Conservation (phyloP, 2,113 vertebrate species). For the Probosciger aterrimus region DNA sequence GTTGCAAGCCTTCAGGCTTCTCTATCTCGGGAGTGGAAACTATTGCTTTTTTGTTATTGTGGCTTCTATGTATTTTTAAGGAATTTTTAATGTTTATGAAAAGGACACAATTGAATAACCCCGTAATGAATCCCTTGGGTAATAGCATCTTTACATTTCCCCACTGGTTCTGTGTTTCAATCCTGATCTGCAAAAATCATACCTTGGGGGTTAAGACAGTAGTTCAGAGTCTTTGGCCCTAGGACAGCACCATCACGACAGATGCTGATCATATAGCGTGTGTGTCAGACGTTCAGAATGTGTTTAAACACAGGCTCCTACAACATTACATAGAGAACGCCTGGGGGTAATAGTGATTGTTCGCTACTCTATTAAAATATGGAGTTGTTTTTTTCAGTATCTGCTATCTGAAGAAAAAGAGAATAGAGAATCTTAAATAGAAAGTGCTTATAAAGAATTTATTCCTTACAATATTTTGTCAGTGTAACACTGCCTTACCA, state of each 20-base stretch:
- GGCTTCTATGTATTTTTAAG: not conserved
- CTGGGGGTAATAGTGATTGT: not conserved
- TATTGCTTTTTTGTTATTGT: not conserved
- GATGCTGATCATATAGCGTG: not conserved
- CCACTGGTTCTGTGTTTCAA: not conserved
- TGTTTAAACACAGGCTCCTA: conserved; percentile 2
- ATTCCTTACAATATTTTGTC: not conserved
- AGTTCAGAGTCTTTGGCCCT: not conserved
- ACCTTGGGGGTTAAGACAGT: not conserved
- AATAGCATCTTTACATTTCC: not conserved
- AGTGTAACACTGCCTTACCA: not conserved
- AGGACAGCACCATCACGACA: not conserved
- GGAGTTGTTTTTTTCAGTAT: not conserved
- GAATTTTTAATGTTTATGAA: not conserved
- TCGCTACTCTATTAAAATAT: conserved; percentile 1
- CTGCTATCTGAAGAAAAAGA: not conserved
- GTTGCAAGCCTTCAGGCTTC: not conserved
- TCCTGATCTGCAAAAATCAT: not conserved
- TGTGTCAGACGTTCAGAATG: not conserved
- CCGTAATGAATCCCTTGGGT: not conserved
- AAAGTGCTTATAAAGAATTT: not conserved
- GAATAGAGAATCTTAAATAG: conserved; percentile 33
- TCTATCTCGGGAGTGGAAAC: not conserved
- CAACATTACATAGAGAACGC: not conserved
- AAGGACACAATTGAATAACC: not conserved